These are phyloP conservation scores for Caenorhabditis becei DNA, from an alignment of 2,888 invertebrate genomes.

Conservation along the genomic window DNA sequence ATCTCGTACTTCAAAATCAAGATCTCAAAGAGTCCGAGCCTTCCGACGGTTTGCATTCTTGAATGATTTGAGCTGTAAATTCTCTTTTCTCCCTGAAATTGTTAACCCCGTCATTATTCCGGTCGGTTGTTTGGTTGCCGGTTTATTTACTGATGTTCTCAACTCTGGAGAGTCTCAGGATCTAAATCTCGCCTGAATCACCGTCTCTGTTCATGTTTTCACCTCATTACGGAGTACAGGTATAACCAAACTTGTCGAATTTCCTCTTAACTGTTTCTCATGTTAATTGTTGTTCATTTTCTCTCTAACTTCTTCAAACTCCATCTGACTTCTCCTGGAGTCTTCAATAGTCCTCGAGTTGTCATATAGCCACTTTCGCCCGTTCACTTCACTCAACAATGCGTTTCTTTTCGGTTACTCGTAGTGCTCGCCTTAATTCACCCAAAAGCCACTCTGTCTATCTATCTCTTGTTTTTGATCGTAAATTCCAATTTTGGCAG, in stretches of 20 bases:
- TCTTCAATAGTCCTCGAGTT: too few species aligned
- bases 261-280: neutral
- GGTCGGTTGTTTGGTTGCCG: neutral
- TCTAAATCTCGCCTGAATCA: neutral
- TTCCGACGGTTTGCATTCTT: neutral
- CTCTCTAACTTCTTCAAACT: neutral
- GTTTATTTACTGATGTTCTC: neutral
- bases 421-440: too few species aligned
- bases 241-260: neutral
- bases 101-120: neutral
- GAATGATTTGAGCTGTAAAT: neutral
- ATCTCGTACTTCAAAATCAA: neutral
- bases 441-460: neutral
- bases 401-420: conserved; percentile 1
- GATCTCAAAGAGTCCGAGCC: neutral
- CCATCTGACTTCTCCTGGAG: too few species aligned
- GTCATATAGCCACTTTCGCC: neutral
- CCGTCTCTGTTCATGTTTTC: neutral
- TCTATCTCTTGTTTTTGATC: neutral
- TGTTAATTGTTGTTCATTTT: neutral
- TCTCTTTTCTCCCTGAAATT: neutral
- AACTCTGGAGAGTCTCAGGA: neutral
- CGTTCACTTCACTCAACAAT: conserved; percentile 1
- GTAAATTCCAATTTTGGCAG: neutral
- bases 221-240: neutral